Base-by-base conservation (phyloP, 1,140 invertebrate genomes). In the Drosophila chauvacae region DNA sequence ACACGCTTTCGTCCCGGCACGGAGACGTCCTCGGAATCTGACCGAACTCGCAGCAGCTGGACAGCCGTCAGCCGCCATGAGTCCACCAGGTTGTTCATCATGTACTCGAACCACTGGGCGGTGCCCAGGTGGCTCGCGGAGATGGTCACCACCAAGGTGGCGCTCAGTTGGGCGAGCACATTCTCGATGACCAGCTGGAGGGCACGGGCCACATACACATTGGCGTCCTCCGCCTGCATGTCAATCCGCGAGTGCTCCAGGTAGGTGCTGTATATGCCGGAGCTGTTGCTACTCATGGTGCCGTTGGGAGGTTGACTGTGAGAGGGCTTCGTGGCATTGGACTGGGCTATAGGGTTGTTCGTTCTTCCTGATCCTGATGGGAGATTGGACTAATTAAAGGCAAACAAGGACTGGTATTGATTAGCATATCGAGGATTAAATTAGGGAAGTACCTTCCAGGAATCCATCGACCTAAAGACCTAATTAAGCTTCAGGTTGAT, bases 1-100 rank as follows among this genome's bases (percentile, higher is more conserved):
- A 79, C 79, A 7, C 69, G 53, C 35, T 87, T 87, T n/a, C 84
- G 39, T 0, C 84, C 84, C 0, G 77, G 64, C 20, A 87, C 84
- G 39, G 58, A 1, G 35, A n/a, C 4, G 14, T 16, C 23, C 35
- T 26, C 50, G 42, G 9, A 4, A 23, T 77, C 73, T 26, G 57
- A 20, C 0, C 57, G 63, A 2, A 56, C 48, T 3, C 61, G 50
- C 14, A 85, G 41, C 41, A 88, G 39, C 41, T 90, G 85, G 4
- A 88, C 85, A 0, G 85, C 47, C 3, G 62, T 60, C 18, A 64
- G 41, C 6, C 57, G 69, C 77, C 81, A 90, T 1, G 77, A 68
- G 18, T 64, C 51, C 5, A 81, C 50, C 37, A 88, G 45, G 33
- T 51, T 53, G 23, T 66, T 61, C 30, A 85, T 53, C 13, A 88